These are phyloP conservation scores for Scolopax mira DNA, from an alignment of 2,113 vertebrate genomes.

Conservation along the genomic window DNA sequence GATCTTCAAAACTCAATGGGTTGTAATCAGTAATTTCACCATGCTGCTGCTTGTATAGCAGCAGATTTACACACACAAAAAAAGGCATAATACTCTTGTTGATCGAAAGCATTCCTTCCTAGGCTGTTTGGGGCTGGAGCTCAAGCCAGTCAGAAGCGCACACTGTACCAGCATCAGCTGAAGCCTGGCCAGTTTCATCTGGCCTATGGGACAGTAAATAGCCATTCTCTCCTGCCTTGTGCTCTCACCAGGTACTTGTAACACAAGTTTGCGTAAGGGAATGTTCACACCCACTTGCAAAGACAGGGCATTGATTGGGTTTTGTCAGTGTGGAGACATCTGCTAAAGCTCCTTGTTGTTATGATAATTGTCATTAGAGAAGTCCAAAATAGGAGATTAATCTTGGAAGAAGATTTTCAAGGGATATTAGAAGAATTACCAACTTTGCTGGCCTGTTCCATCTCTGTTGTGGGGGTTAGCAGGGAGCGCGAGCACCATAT, in stretches of 20 bases:
- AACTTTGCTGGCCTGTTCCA: neutral
- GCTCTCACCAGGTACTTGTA: neutral
- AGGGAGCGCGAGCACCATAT: neutral
- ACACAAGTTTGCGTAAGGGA: neutral
- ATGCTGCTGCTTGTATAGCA: neutral
- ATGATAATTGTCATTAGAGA: neutral
- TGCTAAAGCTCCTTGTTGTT: neutral
- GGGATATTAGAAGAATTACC: neutral
- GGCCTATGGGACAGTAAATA: fast-evolving
- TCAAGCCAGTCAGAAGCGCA: neutral
- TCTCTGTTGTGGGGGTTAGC: neutral
- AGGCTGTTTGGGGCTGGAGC: fast-evolving
- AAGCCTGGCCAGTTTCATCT: neutral
- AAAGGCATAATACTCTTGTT: neutral
- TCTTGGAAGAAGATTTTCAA: neutral
- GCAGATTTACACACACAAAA: neutral
- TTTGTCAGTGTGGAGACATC: neutral
- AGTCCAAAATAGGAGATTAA: neutral
- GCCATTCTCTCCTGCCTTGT: neutral
- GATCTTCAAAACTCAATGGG: neutral
- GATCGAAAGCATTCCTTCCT: neutral
- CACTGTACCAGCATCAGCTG: neutral
- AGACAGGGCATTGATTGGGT: neutral
- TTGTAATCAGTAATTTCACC: neutral
- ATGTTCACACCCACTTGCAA: neutral